Conservation (phyloP, 2,797 vertebrate species). For the Alosa sapidissima region DNA sequence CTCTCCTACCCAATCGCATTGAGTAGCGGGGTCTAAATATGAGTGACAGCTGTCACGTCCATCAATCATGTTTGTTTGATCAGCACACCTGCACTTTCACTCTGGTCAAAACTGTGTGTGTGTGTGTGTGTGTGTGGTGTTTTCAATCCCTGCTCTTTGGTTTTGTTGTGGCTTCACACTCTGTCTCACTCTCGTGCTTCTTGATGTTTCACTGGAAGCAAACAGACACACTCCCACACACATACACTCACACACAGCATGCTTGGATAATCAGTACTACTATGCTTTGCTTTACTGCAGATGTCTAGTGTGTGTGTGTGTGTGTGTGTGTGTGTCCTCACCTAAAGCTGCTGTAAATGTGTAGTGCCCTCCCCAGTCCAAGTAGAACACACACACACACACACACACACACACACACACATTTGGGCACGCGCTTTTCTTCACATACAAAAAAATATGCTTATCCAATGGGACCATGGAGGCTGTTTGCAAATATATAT, state of each 20-base stretch:
- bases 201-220: too few relatives aligned
- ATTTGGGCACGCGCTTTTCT: background rate
- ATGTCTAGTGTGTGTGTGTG: background rate
- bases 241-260: too few relatives aligned
- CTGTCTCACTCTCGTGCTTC: too few relatives aligned
- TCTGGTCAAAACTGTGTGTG: conserved; percentile 56
- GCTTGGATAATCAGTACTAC: background rate
- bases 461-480: conserved; percentile 48
- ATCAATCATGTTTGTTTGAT: conserved; percentile 59
- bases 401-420: conserved; percentile 6
- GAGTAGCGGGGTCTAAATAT: background rate
- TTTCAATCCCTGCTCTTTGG: background rate
- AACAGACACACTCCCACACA: too few relatives aligned
- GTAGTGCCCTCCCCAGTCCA: background rate
- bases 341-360: too few relatives aligned
- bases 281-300: conserved; percentile 7
- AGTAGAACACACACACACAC: background rate
- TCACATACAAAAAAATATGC: conserved; percentile 26
- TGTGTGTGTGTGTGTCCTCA: conserved; percentile 22
- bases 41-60: background rate
- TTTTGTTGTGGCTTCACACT: too few relatives aligned
- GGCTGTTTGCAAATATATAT: conserved; percentile 44
- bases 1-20: background rate
- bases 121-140: background rate
- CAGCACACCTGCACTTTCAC: conserved; percentile 78